Evolutionary conservation across 53 echinoderm and acorn worm species (phyloP).

Genomic region (Crossaster papposus): DNA sequence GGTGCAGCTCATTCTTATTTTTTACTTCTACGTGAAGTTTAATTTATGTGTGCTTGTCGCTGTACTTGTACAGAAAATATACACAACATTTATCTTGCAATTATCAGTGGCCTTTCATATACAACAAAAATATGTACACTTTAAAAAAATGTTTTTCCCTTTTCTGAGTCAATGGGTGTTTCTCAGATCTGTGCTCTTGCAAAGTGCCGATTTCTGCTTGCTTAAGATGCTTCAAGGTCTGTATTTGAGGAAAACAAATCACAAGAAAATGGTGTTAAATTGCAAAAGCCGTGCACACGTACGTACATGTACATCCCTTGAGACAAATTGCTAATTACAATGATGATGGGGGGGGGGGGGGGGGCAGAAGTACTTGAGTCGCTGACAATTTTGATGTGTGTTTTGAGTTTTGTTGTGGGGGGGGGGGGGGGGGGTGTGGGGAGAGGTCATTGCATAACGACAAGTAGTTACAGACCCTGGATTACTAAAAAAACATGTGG

Average conservation of each 20-base stretch:
- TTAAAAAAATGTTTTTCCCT: neutral
- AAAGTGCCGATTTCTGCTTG: neutral
- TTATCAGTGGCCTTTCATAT: conserved; percentile 2
- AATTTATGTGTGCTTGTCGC: neutral
- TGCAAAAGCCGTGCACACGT: too few relatives aligned
- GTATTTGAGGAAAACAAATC: neutral
- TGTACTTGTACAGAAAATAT: conserved; percentile 19
- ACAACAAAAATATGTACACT: conserved; percentile 3
- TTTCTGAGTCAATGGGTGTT: neutral
- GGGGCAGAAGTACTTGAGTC: too few relatives aligned
- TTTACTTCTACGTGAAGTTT: neutral
- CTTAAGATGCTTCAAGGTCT: neutral
- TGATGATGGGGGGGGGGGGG: too few relatives aligned
- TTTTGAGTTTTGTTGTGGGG: too few relatives aligned
- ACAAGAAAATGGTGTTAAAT: too few relatives aligned
- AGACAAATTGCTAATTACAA: too few relatives aligned
- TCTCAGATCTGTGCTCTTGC: neutral
- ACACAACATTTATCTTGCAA: neutral
- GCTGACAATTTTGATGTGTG: too few relatives aligned
- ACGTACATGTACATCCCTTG: too few relatives aligned
- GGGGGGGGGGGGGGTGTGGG: too few relatives aligned
- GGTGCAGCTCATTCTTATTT: neutral
- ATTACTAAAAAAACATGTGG: neutral
- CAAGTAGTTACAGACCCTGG: too few relatives aligned
- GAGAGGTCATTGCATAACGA: too few relatives aligned